Evolutionary conservation across 2,113 vertebrate genomes (phyloP), one percentile per base, ranked within the genome.

Genomic region (Chaetodon auriga): DNA sequence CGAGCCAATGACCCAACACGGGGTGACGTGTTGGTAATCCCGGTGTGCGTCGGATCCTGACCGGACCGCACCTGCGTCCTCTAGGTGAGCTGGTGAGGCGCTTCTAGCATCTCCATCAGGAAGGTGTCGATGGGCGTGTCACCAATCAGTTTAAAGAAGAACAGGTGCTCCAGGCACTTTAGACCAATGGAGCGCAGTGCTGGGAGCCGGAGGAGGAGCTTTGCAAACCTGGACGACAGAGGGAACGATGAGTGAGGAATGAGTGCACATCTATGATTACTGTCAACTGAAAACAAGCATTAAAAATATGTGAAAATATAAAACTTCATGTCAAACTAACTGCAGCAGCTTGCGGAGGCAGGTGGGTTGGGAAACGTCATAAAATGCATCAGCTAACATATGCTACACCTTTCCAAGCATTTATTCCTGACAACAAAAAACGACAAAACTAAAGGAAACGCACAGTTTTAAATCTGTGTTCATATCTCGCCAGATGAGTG

Each of bases 61-160:
- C 68, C 15, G 75, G 84, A 75, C 58, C 49, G 30, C 46, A 53
- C 78, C 80, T 30, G 74, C 65, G 82, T 83, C 62, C 53, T 68
- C 95, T 96, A 98, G 87, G 97, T 96, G 70, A 97, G 95, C 93
- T 97, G 97, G 92, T 97, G 97, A 16, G 97, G 97, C 0, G 97
- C 97, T 93, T 98, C 97, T 0, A 98, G 95, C 97, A 98, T 98
- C 93, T 98, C 97, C 97, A 98, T 98, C 81, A 98, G 95, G 91
- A 98, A 98, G 85, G 97, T 98, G 94, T 98, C 97, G 0, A 98
- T 98, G 83, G 97, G 97, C 23, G 97, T 98, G 93, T 98, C 97
- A 0, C 97, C 97, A 13, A 98, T 98, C 83, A 98, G 96, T 93
- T 97, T 98, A 90, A 98, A 98, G 94, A 98, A 98, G 94, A 98